Base-by-base conservation (phyloP, 1,140 invertebrate species). In the Plodia interpunctella region DNA sequence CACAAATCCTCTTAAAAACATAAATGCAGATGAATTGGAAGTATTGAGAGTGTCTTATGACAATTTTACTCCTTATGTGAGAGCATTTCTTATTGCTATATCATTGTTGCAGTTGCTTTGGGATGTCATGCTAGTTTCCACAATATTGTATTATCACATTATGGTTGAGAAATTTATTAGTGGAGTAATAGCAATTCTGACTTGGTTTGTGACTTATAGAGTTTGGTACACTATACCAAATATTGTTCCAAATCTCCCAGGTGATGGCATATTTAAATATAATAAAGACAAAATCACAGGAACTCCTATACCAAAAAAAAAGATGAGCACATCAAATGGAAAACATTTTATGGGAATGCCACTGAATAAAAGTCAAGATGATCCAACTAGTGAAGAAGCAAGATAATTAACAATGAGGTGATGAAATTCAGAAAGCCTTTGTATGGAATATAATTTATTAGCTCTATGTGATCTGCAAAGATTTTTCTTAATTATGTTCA, bases 111-210 rank as follows among this genome's bases (percentile, higher is more conserved):
- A 94, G 72, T 66, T 98, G 9, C 74, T 99, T 3, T 99, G 97
- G 97, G 97, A 99, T 89, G 91, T 98, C 0, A 98, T 98, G 97
- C 88, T 99, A 17, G 90, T 97, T 0, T 94, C 93, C n/a, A 98
- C 97, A 0, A 93, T 98, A 79, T 88, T 98, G 0, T 98, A 98
- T 87, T 99, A 97, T 90, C 98, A 99, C 83, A 96, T 95, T 38
- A 96, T 98, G 94, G 93, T 97, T 21, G 97, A 99, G 81, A 99
- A 99, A 85, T 94, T 99, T 55, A 78, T 97, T 5, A 98, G 96
- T 63, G 96, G 96, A 13, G 90, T 95, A 15, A 90, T 96, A 69
- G 97, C 97, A 1, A 94, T 98, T 67, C 72, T 95, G 5, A 95
- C 95, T 20, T 99, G 98, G 98, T 98, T 96, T 91, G 80, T 97